Evolutionary conservation across 2,888 invertebrate species (phyloP), one percentile per base, ranked within the genome.

Genomic region (Andricus quercusramuli): DNA sequence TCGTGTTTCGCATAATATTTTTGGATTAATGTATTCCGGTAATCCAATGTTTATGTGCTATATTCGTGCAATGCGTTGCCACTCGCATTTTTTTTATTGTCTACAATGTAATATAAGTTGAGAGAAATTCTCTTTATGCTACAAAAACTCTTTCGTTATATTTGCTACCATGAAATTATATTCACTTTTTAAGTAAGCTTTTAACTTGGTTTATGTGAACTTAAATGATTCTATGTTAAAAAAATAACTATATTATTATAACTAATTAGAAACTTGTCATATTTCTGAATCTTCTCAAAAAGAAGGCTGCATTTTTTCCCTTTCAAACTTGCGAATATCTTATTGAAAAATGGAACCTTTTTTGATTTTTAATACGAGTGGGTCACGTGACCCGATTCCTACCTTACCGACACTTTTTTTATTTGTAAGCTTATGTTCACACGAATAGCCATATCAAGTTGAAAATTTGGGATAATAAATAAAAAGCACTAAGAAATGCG

Each of bases 41-140:
- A 74, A 74, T 74, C 74, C 74, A 47, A 74, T 74, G 56, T 74
- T 74, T 56, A 74, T 74, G 74, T 32, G 56, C n/a, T 32, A 74
- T 56, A 37, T 74, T 74, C 51, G n/a, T 74, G 32, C 74, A 74
- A 74, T 74, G 56, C 51, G 32, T 74, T 56, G 25, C 74, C 51
- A 74, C 74, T 74, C 32, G n/a, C 11, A 51, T 51, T 56, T 74
- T 74, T 74, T 74, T 74, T 74, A 74, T 32, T 74, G 32, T 56
- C 56, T 32, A 74, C 32, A 74, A 74, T 74, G 20, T 74, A 32
- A 74, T 37, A 32, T 13, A 20, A 25, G 51, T 32, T 29, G 29
- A 32, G 32, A 56, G 32, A 56, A 29, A 20, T 11, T 3, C 11
- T n/a, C 32, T 74, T 56, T 74, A 74, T 74, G 32, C 51, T 74